Conservation (phyloP, 2,888 invertebrate species). For the Synanthedon andrenaeformis region DNA sequence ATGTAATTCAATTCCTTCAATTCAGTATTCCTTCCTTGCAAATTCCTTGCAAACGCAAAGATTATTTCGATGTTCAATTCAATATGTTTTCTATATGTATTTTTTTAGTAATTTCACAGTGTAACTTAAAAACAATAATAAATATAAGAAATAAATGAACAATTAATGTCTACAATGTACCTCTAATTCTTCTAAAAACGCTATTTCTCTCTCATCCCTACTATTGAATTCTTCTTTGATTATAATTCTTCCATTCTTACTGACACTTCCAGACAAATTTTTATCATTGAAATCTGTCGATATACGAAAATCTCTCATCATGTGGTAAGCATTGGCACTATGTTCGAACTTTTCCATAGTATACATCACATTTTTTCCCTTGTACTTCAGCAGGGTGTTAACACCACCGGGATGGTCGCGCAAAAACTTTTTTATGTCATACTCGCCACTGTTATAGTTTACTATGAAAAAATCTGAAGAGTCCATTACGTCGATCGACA, state of each 20-base stretch:
- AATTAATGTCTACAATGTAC: constrained; percentile 17
- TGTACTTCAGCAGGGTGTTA: constrained; percentile 71
- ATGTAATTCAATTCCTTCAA: no score
- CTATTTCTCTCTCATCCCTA: constrained; percentile 36
- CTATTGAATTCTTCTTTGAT: constrained; percentile 33
- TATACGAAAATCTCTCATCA: constrained; percentile 72
- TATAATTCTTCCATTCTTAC: constrained; percentile 49
- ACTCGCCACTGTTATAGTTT: constrained; percentile 56
- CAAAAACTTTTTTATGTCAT: constrained; percentile 75
- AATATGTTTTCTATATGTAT: no score
- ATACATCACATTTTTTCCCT: constrained; percentile 62
- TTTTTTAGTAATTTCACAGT: no score
- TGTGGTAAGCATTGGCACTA: constrained; percentile 74
- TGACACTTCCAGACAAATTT: constrained; percentile 45
- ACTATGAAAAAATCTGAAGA: constrained; percentile 33
- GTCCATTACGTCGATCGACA: constrained; percentile 19
- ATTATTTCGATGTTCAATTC: no score
- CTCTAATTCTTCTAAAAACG: constrained; percentile 53
- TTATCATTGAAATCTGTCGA: constrained; percentile 52
- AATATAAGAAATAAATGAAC: not conserved
- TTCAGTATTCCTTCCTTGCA: no score
- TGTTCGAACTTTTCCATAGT: constrained; percentile 71
- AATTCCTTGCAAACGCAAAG: no score
- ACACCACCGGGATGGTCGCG: constrained; percentile 81
- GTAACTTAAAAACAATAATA: no score